Evolutionary conservation across 2,113 vertebrate species (phyloP).

Genomic region (Lophura nycthemera): DNA sequence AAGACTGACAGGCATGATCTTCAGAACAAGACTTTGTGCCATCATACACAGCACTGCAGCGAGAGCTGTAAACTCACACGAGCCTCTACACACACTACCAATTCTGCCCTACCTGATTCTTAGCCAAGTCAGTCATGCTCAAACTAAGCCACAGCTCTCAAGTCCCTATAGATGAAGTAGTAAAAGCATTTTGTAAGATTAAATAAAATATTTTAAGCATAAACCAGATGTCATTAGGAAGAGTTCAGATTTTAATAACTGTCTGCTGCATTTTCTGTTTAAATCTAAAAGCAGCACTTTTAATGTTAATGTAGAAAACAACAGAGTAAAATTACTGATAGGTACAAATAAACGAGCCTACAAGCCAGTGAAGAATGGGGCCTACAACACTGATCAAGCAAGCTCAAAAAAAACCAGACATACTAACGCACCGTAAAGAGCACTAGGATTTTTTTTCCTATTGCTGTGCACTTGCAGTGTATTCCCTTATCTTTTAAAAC

Average conservation of each 20-base stretch:
- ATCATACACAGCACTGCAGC: background rate
- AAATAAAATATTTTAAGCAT: background rate
- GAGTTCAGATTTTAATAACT: background rate
- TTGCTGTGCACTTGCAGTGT: background rate
- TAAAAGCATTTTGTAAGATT: background rate
- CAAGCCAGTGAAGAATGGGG: background rate
- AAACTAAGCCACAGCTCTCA: background rate
- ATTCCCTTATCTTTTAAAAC: background rate
- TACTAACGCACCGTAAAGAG: background rate
- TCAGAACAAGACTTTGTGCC: background rate
- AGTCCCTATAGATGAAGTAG: background rate
- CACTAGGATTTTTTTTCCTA: background rate
- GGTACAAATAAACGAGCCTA: background rate
- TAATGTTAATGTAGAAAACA: background rate
- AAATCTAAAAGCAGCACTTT: background rate
- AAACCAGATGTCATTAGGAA: background rate
- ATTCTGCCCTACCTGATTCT: background rate
- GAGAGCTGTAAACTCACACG: background rate
- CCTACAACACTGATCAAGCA: background rate
- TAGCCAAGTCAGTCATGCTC: background rate
- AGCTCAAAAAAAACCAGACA: background rate
- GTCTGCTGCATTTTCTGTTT: background rate
- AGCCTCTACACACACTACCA: too few relatives aligned
- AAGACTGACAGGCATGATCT: background rate
- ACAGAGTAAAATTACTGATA: background rate